Conservation (phyloP, 2,797 vertebrate species). For the Amniataba percoides region DNA sequence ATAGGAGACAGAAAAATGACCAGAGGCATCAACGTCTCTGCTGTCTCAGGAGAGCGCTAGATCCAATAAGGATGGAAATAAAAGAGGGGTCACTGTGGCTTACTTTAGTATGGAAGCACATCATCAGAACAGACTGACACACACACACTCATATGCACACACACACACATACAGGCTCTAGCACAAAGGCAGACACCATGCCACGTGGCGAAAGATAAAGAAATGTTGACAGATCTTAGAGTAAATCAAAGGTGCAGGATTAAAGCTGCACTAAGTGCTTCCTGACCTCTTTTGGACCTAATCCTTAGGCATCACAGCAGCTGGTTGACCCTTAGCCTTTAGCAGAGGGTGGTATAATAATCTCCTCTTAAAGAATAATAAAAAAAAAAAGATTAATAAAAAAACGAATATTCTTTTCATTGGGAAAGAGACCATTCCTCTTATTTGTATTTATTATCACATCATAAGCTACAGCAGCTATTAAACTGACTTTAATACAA, state of each 20-base stretch:
- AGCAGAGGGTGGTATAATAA: constrained; percentile 13
- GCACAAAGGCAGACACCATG: constrained; percentile 10
- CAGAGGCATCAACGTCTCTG: constrained; percentile 66
- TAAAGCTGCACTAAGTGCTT: constrained; percentile 16
- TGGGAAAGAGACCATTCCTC: constrained; percentile 2
- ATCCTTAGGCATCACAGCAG: constrained; percentile 4
- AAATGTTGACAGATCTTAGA: constrained; percentile 14
- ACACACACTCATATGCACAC: constrained; percentile 14
- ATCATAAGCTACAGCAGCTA: constrained; percentile 21
- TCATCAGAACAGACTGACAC: constrained; percentile 41
- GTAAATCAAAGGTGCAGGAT: constrained; percentile 20
- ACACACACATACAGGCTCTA: constrained; percentile 1
- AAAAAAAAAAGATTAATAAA: not conserved
- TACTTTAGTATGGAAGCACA: constrained; percentile 50
- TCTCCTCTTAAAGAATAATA: not conserved
- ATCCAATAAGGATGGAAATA: constrained; percentile 78
- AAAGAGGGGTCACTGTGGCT: constrained; percentile 67
- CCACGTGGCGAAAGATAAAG: not conserved
- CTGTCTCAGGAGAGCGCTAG: constrained; percentile 66
- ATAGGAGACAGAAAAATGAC: constrained; percentile 75
- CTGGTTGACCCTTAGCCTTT: constrained; percentile 34
- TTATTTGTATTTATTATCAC: constrained; percentile 35
- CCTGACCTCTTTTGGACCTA: not conserved
- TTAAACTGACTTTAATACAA: constrained; percentile 37
- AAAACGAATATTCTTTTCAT: constrained; percentile 4